phyloP scores from a whole-genome alignment of 2,113 vertebrate species.

The Anser cygnoides region DNA sequence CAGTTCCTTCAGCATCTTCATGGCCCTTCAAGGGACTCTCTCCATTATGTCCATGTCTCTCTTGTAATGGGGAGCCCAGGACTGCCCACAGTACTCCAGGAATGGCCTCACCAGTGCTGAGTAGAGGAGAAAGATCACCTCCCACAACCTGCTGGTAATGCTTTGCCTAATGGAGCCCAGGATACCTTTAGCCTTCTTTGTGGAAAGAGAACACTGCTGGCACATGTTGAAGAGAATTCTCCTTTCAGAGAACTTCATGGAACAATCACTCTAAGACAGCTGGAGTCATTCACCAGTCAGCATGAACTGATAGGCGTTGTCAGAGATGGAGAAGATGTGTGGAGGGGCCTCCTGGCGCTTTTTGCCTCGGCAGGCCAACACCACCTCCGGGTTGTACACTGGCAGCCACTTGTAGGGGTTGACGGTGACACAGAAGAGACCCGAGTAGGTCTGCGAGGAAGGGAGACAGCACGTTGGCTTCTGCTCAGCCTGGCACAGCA shows the following conservation, averaged over 20 bases:
- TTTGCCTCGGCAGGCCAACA: constrained; percentile 83
- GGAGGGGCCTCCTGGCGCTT: constrained; percentile 87
- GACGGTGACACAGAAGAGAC: constrained; percentile 79
- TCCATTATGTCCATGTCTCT: neutral
- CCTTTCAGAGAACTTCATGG: neutral
- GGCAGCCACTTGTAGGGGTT: constrained; percentile 88
- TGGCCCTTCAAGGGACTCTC: neutral
- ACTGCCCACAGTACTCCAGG: neutral
- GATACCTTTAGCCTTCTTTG: neutral
- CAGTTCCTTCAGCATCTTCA: neutral
- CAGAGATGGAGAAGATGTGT: constrained; percentile 61
- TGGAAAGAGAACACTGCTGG: neutral
- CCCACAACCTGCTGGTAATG: neutral
- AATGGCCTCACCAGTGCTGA: neutral
- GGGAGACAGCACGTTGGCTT: neutral
- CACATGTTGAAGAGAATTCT: neutral
- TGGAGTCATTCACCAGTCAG: neutral
- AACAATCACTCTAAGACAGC: neutral
- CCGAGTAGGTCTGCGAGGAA: constrained; percentile 73
- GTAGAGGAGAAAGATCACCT: neutral
- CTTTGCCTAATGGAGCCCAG: neutral
- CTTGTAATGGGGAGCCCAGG: neutral
- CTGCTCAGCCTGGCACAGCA: no score
- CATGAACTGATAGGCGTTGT: neutral
- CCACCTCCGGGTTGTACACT: constrained; percentile 83